Percentiles rank a stretch among this genome's conserved stretches.
These are phyloP conservation scores for Zenarchopterus dispar DNA, from an alignment of 2,797 vertebrate genomes.

Conservation along the genomic window DNA sequence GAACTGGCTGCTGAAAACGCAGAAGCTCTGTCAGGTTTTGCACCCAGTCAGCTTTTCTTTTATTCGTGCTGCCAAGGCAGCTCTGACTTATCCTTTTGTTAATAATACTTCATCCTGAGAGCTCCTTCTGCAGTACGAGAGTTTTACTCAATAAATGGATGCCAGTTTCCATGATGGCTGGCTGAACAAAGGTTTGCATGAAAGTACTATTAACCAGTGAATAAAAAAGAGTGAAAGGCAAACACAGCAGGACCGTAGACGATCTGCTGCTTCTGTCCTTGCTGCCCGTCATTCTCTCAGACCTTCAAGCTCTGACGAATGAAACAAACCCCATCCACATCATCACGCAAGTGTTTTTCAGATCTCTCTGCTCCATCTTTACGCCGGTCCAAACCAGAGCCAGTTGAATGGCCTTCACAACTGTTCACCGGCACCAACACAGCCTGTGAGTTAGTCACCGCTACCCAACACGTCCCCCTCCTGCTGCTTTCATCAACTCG, in stretches of 20 bases:
- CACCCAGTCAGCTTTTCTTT: slow-evolving; percentile 10
- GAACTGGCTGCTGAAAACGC: not conserved
- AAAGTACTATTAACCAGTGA: not conserved
- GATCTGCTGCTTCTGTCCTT: no score
- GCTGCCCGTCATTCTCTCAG: no score
- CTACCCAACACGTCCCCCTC: not conserved
- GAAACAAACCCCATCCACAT: not conserved
- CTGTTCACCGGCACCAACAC: slow-evolving; percentile 3
- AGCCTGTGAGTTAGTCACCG: slow-evolving; percentile 3
- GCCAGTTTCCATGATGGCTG: slow-evolving; percentile 11
- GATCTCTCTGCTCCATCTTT: no score
- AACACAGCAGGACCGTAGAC: no score
- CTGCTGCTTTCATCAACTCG: not conserved
- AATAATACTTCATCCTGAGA: not conserved
- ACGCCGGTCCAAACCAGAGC: not conserved
- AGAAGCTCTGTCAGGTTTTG: not conserved
- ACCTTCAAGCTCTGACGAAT: not conserved
- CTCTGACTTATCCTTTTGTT: slow-evolving; percentile 7
- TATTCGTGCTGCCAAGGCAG: slow-evolving; percentile 3
- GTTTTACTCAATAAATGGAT: slow-evolving; percentile 21
- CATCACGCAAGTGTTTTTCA: no score
- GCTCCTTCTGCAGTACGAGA: slow-evolving; percentile 1
- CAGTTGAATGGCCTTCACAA: not conserved
- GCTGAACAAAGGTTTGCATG: slow-evolving; percentile 6
- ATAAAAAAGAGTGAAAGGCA: no score